Percentiles rank a stretch among this genome's conserved stretches.
Evolutionary conservation across 2,888 invertebrate genomes (phyloP).

Genomic region (Aelia acuminata): DNA sequence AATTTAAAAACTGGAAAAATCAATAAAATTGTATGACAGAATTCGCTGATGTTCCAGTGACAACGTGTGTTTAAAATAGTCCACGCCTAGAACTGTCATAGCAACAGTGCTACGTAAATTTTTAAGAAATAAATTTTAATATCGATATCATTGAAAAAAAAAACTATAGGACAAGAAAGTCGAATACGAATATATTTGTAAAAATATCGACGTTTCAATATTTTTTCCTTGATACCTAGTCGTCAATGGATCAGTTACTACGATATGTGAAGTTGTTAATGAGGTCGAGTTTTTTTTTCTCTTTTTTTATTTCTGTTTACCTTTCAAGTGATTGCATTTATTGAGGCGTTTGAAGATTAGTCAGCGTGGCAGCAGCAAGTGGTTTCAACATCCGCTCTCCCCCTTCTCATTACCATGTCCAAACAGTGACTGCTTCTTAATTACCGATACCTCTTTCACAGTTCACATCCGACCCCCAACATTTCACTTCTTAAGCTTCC

Average conservation of each 20-base stretch:
- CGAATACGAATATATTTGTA: too few species aligned
- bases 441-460: constrained; percentile 25
- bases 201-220: too few species aligned
- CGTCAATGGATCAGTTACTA: background rate
- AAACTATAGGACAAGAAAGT: too few species aligned
- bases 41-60: too few species aligned
- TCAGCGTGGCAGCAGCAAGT: constrained; percentile 25
- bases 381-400: background rate
- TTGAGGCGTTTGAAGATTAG: constrained; percentile 24
- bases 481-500: background rate
- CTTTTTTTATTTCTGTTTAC: constrained; percentile 12
- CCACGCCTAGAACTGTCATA: too few species aligned
- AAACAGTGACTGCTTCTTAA: constrained; percentile 32
- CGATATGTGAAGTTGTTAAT: background rate
- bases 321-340: constrained; percentile 40
- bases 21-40: too few species aligned
- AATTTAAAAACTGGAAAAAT: too few species aligned
- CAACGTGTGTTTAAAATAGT: too few species aligned
- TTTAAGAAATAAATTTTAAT: too few species aligned
- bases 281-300: background rate
- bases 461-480: background rate
- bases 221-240: too few species aligned
- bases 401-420: background rate
- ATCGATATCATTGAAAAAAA: too few species aligned
- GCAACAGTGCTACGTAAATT: too few species aligned